Conservation (phyloP, 1,140 invertebrate species). For the Drosophila mojavensis region DNA sequence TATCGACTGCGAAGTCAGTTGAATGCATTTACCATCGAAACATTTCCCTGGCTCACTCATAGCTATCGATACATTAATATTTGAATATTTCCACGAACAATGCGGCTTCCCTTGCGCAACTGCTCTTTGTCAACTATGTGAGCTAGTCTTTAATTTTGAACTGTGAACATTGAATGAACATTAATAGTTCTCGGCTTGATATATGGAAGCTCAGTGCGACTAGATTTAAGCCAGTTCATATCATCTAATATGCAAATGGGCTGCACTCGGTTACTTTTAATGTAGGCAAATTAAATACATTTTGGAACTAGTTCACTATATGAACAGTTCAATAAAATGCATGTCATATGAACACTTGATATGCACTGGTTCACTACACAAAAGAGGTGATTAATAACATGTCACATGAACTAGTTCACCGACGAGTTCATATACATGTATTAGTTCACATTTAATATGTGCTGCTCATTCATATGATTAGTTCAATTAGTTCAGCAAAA, state of each 20-base stretch:
- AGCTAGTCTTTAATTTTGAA: too few species aligned
- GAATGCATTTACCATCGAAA: constrained; percentile 13
- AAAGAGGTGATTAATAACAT: too few species aligned
- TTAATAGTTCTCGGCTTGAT: too few species aligned
- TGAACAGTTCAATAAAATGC: background rate
- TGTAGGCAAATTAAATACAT: background rate
- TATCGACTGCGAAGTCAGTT: constrained; percentile 13
- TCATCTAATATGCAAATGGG: background rate
- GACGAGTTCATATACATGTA: background rate
- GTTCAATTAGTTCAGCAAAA: too few species aligned
- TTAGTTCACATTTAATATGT: background rate
- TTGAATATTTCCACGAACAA: too few species aligned
- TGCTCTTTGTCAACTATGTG: too few species aligned
- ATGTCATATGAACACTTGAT: background rate
- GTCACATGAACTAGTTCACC: too few species aligned
- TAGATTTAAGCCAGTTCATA: background rate
- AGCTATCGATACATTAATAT: too few species aligned
- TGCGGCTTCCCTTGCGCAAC: too few species aligned
- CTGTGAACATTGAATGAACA: too few species aligned
- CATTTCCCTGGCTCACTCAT: constrained; percentile 2
- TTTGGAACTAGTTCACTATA: background rate
- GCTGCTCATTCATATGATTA: too few species aligned
- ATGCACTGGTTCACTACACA: background rate
- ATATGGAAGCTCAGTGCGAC: background rate
- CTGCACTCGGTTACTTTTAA: too few species aligned